Conservation (phyloP, 2,797 vertebrate genomes). For the Cossypha niveicapilla region DNA sequence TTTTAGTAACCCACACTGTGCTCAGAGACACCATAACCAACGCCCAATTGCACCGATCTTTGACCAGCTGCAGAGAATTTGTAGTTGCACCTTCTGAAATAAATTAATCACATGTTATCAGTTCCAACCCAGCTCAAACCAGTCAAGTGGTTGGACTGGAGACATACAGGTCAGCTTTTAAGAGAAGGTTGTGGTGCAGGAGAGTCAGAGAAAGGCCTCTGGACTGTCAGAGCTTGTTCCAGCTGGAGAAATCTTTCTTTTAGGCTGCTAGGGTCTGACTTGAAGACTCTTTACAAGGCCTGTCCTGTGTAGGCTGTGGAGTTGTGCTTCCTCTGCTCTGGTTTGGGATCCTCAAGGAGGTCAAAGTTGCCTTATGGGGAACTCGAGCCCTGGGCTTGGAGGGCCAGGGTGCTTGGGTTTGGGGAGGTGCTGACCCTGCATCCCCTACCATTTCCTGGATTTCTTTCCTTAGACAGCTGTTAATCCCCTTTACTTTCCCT, state of each 20-base stretch:
- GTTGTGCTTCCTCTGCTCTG: background rate
- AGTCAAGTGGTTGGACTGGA: background rate
- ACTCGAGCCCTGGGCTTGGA: background rate
- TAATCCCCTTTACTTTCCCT: background rate
- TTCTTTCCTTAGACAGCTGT: background rate
- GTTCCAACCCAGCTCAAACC: background rate
- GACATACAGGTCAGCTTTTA: background rate
- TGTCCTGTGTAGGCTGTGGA: background rate
- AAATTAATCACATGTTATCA: background rate
- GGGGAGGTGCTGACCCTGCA: background rate
- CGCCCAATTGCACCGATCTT: background rate
- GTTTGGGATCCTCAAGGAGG: background rate
- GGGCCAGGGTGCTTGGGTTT: background rate
- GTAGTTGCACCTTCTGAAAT: background rate
- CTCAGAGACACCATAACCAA: background rate
- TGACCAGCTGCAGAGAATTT: background rate
- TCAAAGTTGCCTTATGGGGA: background rate
- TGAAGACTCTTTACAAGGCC: background rate
- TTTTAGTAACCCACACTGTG: background rate
- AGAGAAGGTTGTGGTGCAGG: background rate
- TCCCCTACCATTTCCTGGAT: background rate
- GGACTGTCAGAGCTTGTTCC: background rate
- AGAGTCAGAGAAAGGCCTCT: background rate
- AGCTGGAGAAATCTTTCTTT: background rate
- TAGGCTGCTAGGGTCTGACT: background rate